Evolutionary conservation across 2,888 invertebrate genomes (phyloP).

Genomic region (Diploptera punctata): DNA sequence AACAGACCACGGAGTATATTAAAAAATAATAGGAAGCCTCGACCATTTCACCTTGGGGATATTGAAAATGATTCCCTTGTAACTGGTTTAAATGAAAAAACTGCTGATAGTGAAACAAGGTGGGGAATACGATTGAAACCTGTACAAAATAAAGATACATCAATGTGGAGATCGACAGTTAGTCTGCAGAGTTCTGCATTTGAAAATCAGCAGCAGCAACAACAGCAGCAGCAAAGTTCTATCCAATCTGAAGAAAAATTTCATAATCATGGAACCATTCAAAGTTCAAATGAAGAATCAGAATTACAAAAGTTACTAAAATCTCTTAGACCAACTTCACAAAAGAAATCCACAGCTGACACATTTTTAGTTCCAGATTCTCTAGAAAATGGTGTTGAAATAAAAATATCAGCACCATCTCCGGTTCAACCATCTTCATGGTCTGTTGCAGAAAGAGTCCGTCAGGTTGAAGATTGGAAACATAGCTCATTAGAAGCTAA

Average conservation of each 20-base stretch:
- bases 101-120: constrained; percentile 8
- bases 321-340: constrained; percentile 41
- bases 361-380: not conserved
- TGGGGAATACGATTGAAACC: constrained; percentile 62
- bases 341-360: not conserved
- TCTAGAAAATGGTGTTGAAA: constrained; percentile 5
- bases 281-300: constrained; percentile 1
- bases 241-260: too few species aligned
- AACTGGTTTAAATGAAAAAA: constrained; percentile 1
- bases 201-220: not conserved
- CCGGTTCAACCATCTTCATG: constrained; percentile 47
- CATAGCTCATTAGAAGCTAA: constrained; percentile 46
- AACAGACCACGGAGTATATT: constrained; percentile 38
- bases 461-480: constrained; percentile 55
- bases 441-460: constrained; percentile 60
- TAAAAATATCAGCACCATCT: constrained; percentile 26
- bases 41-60: constrained; percentile 33
- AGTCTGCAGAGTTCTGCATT: constrained; percentile 49
- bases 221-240: too few species aligned
- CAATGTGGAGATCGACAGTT: constrained; percentile 57
- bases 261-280: too few species aligned
- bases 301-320: constrained; percentile 43
- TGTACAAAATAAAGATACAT: constrained; percentile 48
- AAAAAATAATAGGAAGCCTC: constrained; percentile 37
- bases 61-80: not conserved